Conservation (phyloP, 2,888 invertebrate species). For the Lutraria lutraria region DNA sequence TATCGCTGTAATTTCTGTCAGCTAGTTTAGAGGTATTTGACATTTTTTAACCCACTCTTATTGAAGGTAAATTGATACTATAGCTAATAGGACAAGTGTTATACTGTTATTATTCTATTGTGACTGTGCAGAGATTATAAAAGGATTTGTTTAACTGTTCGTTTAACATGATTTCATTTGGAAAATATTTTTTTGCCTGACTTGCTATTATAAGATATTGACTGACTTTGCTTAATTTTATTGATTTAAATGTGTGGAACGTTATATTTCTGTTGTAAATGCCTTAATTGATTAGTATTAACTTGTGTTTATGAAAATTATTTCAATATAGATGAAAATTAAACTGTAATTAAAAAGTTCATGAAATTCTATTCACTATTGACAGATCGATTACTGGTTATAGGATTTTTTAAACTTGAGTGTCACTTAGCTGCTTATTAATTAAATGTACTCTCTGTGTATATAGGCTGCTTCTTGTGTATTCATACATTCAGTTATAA, state of each 20-base stretch:
- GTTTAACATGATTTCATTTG: neutral
- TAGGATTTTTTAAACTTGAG: no score
- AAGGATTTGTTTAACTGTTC: neutral
- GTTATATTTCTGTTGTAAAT: neutral
- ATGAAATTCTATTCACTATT: no score
- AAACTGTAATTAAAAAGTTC: conserved; percentile 4
- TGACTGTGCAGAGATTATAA: conserved; percentile 2
- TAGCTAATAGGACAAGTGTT: neutral
- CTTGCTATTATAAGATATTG: neutral
- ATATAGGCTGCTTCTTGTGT: no score
- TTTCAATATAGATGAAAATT: neutral
- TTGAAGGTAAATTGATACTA: neutral
- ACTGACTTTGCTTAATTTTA: neutral
- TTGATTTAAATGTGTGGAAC: neutral
- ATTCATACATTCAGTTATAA: no score
- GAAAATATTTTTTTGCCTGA: conserved; percentile 5
- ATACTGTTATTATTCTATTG: conserved; percentile 8
- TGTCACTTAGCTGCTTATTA: no score
- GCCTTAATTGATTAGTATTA: no score
- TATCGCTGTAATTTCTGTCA: neutral
- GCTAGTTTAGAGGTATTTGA: neutral
- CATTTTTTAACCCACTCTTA: neutral
- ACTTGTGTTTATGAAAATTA: neutral
- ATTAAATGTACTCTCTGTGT: no score
- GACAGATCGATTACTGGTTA: no score